A percentile compares a stretch with the other conserved stretches of the same genome.
Conservation (phyloP, 2,113 vertebrate species). For the Prunella himalayana region DNA sequence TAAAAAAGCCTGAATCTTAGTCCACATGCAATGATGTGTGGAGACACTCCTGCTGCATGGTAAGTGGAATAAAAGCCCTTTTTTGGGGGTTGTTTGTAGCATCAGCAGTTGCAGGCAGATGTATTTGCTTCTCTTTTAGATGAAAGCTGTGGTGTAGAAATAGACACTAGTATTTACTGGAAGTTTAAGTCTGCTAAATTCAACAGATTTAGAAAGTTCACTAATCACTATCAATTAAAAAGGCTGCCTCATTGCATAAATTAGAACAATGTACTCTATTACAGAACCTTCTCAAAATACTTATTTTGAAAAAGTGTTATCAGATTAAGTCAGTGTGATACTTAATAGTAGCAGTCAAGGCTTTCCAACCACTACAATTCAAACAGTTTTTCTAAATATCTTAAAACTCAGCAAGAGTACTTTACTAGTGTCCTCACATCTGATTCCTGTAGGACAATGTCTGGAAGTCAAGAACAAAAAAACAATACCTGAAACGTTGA, state of each 20-base stretch:
- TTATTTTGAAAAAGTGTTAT: not conserved
- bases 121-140: conserved; percentile 3
- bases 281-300: not conserved
- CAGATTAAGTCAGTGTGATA: not conserved
- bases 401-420: not conserved
- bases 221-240: conserved; percentile 38
- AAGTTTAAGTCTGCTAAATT: conserved; percentile 14
- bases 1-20: not conserved
- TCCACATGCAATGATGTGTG: not conserved
- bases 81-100: not conserved
- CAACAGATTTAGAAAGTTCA: conserved; percentile 53
- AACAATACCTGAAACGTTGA: not conserved
- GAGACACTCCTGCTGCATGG: not conserved
- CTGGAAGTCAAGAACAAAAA: not conserved
- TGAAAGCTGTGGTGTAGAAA: conserved; percentile 40
- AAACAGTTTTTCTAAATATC: not conserved
- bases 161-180: conserved; percentile 31
- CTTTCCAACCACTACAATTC: not conserved
- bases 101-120: not conserved
- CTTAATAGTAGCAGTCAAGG: not conserved
- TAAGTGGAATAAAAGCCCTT: not conserved
- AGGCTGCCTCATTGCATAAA: not conserved
- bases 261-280: not conserved
- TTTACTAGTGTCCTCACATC: not conserved
- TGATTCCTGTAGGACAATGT: not conserved